Evolutionary conservation across 2,113 vertebrate genomes (phyloP).

Genomic region (Tinamus guttatus): DNA sequence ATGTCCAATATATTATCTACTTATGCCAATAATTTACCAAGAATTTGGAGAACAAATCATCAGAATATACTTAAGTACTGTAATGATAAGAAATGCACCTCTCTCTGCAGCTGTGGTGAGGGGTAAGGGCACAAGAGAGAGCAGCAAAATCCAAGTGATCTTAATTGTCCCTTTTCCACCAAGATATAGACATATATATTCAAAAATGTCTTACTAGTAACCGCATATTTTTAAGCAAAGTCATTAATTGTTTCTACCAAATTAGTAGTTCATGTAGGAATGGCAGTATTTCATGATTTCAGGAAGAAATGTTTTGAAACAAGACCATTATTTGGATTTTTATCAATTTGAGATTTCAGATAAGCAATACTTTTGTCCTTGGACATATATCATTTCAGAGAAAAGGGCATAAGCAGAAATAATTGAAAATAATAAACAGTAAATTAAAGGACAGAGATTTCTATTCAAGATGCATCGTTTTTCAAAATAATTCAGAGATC

Average conservation of each 20-base stretch:
- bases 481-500: constrained; percentile 5
- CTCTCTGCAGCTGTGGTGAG: fast-evolving
- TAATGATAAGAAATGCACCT: not conserved
- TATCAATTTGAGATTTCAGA: not conserved
- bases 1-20: not conserved
- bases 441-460: not conserved
- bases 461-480: not conserved
- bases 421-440: not conserved
- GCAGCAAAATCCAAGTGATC: not conserved
- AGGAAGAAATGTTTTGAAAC: not conserved
- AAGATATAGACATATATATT: not conserved
- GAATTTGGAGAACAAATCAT: not conserved
- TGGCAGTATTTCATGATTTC: not conserved
- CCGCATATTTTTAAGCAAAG: not conserved
- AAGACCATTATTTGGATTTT: not conserved
- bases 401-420: not conserved
- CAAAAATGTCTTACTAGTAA: not conserved
- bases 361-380: not conserved
- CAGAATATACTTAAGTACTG: not conserved
- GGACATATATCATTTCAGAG: not conserved
- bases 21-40: fast-evolving
- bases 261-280: not conserved
- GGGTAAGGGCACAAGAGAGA: fast-evolving
- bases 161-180: not conserved
- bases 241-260: not conserved